Evolutionary conservation across 92 coral and sea anemone species (phyloP).

Genomic region (Porites rus): DNA sequence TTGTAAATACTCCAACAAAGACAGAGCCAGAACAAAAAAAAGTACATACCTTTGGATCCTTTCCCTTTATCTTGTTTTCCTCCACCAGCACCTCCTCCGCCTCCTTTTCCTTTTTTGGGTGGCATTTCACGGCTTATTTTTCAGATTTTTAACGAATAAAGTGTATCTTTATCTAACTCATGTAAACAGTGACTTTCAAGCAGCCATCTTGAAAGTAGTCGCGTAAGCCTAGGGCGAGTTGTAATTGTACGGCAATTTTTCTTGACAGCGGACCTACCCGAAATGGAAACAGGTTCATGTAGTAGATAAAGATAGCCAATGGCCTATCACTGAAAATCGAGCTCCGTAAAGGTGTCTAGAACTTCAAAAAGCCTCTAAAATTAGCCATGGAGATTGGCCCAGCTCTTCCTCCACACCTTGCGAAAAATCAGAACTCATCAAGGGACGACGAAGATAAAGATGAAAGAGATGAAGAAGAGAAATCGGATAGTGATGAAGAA

Average conservation of each 20-base stretch:
- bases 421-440: constrained; percentile 1
- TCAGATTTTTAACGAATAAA: not conserved
- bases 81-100: constrained; percentile 77
- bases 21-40: no score
- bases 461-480: not conserved
- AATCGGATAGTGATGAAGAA: constrained; percentile 66
- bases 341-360: not conserved
- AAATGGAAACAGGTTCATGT: not conserved
- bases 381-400: constrained; percentile 91
- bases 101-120: constrained; percentile 88
- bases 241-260: not conserved
- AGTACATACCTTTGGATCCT: constrained; percentile 55
- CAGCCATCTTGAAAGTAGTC: not conserved
- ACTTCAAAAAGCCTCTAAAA: not conserved
- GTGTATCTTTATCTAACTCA: not conserved
- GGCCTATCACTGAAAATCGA: not conserved
- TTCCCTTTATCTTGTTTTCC: constrained; percentile 82
- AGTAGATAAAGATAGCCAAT: constrained; percentile 12
- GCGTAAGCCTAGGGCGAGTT: constrained; percentile 10
- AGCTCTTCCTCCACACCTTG: constrained; percentile 81
- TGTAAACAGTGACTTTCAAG: not conserved
- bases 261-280: not conserved
- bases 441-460: not conserved
- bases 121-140: constrained; percentile 64
- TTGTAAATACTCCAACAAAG: no score